phyloP scores from a whole-genome alignment of 1,140 invertebrate species.

The Antheraea mylitta region DNA sequence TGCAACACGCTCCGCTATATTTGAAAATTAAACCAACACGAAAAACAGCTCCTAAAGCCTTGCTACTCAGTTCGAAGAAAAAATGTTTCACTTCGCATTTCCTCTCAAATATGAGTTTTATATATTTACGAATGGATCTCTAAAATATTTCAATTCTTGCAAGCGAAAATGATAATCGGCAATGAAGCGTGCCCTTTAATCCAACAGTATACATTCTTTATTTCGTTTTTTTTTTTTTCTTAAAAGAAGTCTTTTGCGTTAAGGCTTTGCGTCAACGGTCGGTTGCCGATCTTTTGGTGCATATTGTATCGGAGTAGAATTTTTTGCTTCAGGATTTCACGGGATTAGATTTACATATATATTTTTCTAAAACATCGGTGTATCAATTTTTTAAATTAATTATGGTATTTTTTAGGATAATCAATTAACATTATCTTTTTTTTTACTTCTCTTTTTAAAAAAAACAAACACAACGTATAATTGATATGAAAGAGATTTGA shows the following conservation, averaged over 20 bases:
- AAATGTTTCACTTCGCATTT: too few species aligned
- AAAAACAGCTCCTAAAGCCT: too few species aligned
- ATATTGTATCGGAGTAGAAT: slow-evolving; percentile 21
- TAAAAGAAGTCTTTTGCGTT: slow-evolving; percentile 7
- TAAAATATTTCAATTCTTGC: slow-evolving; percentile 32
- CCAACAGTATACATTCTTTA: slow-evolving; percentile 41
- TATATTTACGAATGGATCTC: not conserved
- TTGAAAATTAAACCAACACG: too few species aligned
- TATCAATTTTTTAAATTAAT: too few species aligned
- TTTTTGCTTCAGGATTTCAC: not conserved
- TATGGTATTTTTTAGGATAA: too few species aligned
- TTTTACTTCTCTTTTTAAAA: not conserved
- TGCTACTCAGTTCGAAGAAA: too few species aligned
- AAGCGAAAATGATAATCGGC: slow-evolving; percentile 54
- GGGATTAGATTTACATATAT: too few species aligned
- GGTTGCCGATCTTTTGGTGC: slow-evolving; percentile 32
- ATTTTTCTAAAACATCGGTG: too few species aligned
- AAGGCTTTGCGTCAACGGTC: slow-evolving; percentile 48
- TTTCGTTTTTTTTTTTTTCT: not conserved
- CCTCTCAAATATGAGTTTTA: too few species aligned
- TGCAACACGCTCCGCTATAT: too few species aligned
- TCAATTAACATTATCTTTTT: too few species aligned
- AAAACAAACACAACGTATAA: not conserved
- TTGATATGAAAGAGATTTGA: slow-evolving; percentile 15
- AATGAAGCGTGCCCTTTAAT: slow-evolving; percentile 63